These are phyloP conservation scores for Otus scops DNA, from an alignment of 2,797 vertebrate genomes.

Conservation along the genomic window DNA sequence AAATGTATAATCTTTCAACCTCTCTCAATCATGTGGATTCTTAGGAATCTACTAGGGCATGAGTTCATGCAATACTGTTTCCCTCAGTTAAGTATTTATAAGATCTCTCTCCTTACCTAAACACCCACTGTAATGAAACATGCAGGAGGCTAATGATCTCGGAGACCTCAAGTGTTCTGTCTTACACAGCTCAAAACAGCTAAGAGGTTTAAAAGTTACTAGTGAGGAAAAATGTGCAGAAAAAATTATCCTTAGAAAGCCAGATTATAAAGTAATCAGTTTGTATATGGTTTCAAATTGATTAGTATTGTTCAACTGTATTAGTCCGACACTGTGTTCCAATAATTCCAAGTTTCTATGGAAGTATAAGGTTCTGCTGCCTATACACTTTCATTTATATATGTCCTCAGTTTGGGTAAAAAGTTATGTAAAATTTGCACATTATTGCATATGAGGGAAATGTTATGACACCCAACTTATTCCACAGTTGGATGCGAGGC, in stretches of 20 bases:
- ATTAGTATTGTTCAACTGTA: background rate
- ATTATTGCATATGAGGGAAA: background rate
- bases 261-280: background rate
- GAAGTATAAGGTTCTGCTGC: background rate
- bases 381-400: background rate
- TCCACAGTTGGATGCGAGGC: background rate
- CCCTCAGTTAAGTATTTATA: background rate
- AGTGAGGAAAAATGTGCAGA: background rate
- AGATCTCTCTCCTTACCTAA: background rate
- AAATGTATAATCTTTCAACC: background rate
- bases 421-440: background rate
- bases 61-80: background rate
- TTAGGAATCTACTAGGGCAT: background rate
- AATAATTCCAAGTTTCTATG: background rate
- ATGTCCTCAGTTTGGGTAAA: background rate
- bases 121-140: background rate
- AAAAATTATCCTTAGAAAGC: background rate
- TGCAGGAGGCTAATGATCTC: background rate
- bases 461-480: accelerated
- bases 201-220: background rate
- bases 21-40: background rate
- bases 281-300: background rate
- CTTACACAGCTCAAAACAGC: background rate
- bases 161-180: background rate
- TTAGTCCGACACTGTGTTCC: background rate